Conservation (phyloP, 2,797 vertebrate species). For the Glossophaga mutica region DNA sequence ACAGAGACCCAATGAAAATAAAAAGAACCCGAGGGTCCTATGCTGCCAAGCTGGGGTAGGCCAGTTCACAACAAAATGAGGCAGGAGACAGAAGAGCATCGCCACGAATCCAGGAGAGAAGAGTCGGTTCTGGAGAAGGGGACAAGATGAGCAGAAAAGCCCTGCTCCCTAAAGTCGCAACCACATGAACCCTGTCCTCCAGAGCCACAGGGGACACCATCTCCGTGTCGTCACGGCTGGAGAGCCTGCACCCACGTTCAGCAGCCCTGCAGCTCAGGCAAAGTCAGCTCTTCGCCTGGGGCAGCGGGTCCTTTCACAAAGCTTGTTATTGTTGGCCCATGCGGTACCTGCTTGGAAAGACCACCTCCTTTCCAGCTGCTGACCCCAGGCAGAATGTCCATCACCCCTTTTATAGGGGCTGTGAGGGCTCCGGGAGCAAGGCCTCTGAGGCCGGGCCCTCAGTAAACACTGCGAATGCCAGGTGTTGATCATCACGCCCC, state of each 20-base stretch:
- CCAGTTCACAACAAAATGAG: neutral
- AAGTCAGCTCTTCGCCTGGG: conserved; percentile 44
- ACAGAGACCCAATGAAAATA: neutral
- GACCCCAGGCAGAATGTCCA: neutral
- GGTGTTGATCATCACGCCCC: conserved; percentile 2
- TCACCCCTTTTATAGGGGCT: neutral
- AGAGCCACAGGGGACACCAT: conserved; percentile 12
- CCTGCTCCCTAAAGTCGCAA: neutral
- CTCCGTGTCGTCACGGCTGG: neutral
- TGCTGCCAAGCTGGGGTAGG: neutral
- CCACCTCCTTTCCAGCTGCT: neutral
- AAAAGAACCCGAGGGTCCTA: neutral
- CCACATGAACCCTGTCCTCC: neutral
- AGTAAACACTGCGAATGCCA: neutral
- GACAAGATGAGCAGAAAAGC: neutral
- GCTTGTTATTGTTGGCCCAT: conserved; percentile 44
- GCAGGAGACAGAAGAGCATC: neutral
- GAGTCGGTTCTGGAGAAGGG: neutral
- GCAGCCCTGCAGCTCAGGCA: conserved; percentile 17
- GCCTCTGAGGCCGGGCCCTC: neutral
- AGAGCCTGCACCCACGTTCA: conserved; percentile 12
- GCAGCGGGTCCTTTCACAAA: conserved; percentile 53
- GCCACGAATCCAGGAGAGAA: neutral
- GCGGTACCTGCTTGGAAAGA: neutral
- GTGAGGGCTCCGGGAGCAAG: conserved; percentile 30